A percentile compares a stretch with the other conserved stretches of the same genome.
Conservation (phyloP, 2,113 vertebrate species). For the Monarcha castaneiventris region DNA sequence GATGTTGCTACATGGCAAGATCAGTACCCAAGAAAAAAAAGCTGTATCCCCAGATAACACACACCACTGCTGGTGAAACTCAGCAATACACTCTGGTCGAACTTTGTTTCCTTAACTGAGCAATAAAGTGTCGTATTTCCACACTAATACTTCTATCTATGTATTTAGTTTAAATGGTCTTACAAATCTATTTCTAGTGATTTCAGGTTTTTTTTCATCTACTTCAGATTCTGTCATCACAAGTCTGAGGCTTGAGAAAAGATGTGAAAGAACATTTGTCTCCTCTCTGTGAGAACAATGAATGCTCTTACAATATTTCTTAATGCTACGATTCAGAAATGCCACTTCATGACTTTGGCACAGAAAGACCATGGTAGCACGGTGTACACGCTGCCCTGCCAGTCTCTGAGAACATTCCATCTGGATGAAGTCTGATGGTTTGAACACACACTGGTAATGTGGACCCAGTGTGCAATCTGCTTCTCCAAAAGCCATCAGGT, state of each 20-base stretch:
- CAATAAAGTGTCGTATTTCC: not conserved
- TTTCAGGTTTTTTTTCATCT: not conserved
- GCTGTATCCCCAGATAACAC: not conserved
- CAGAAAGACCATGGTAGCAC: not conserved
- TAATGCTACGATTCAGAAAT: not conserved
- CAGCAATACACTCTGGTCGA: not conserved
- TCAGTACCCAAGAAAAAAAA: not conserved
- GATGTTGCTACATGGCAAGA: not conserved
- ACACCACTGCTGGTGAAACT: not conserved
- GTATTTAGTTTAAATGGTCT: not conserved
- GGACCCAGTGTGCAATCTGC: not conserved
- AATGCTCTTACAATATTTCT: not conserved
- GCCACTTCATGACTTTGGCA: not conserved
- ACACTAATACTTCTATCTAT: not conserved
- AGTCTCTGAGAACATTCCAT: not conserved
- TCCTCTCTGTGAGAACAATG: not conserved
- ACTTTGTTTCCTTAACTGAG: not conserved
- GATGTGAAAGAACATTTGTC: not conserved
- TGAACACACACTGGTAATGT: not conserved
- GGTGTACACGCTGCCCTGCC: accelerated
- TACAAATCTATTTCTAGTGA: not conserved
- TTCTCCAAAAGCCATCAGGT: not conserved
- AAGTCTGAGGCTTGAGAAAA: not conserved
- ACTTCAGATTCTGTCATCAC: not conserved
- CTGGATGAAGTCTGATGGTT: not conserved